These are phyloP conservation scores for Metridium senile DNA, from an alignment of 92 coral and sea anemone species.

Conservation along the genomic window DNA sequence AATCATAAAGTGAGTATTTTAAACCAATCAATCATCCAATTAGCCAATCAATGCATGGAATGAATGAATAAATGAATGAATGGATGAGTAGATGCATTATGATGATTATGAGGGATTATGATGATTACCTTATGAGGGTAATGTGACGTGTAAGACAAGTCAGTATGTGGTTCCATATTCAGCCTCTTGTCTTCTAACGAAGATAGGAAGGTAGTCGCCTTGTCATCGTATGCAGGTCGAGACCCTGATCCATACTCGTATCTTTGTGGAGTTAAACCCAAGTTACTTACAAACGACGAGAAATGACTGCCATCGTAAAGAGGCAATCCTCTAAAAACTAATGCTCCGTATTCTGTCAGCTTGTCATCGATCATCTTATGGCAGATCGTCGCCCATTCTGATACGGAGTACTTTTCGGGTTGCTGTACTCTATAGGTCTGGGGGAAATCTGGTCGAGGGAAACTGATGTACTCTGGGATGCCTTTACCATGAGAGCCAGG, in stretches of 20 bases:
- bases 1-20: not conserved
- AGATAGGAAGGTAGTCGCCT: constrained; percentile 23
- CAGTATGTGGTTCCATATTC: not conserved
- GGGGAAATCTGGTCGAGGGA: constrained; percentile 54
- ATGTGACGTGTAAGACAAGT: not conserved
- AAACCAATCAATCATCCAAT: not conserved
- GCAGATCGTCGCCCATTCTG: constrained; percentile 58
- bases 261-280: constrained; percentile 26
- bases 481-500: constrained; percentile 59
- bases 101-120: too few species aligned
- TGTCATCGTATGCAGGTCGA: constrained; percentile 15
- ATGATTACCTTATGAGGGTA: not conserved
- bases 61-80: not conserved
- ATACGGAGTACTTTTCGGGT: constrained; percentile 27
- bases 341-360: constrained; percentile 49
- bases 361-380: constrained; percentile 49
- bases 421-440: not conserved
- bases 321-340: constrained; percentile 54
- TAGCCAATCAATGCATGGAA: not conserved
- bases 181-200: constrained; percentile 13
- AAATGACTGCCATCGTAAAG: constrained; percentile 19
- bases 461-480: constrained; percentile 66
- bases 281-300: constrained; percentile 4
- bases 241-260: constrained; percentile 30
- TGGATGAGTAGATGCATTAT: not conserved